Evolutionary conservation across 2,797 vertebrate species (phyloP).

Genomic region (Gadopsis marmoratus): DNA sequence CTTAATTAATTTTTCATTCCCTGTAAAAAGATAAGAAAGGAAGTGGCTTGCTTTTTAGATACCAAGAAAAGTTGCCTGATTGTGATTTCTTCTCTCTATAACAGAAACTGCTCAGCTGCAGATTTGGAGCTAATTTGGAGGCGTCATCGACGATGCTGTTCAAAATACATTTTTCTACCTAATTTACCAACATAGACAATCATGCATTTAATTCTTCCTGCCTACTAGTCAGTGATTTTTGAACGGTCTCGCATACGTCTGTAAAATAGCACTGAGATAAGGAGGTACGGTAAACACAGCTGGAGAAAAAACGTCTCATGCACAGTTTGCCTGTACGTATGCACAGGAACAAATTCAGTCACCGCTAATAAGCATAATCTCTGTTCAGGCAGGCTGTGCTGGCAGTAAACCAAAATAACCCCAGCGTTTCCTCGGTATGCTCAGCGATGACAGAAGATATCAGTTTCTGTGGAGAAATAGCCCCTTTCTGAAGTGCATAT

Average conservation of each 20-base stretch:
- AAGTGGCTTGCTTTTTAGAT: not conserved
- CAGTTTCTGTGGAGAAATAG: not conserved
- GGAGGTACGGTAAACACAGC: constrained; percentile 19
- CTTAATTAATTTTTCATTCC: not conserved
- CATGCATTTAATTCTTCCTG: not conserved
- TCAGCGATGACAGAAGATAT: not conserved
- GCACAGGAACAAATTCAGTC: constrained; percentile 38
- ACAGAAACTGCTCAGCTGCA: not conserved
- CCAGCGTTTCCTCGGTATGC: not conserved
- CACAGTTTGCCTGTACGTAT: constrained; percentile 9
- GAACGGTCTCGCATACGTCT: not conserved
- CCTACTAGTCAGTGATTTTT: not conserved
- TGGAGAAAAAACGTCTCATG: constrained; percentile 10
- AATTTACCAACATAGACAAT: too few relatives aligned
- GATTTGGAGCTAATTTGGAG: constrained; percentile 11
- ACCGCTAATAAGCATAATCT: constrained; percentile 31
- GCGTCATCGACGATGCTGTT: not conserved
- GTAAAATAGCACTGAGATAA: constrained; percentile 6
- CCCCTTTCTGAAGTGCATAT: not conserved
- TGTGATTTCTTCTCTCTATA: not conserved
- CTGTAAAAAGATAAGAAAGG: not conserved
- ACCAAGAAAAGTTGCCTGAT: not conserved
- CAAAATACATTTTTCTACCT: too few relatives aligned
- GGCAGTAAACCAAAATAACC: constrained; percentile 21
- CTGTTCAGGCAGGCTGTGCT: constrained; percentile 21